Base-by-base conservation (phyloP, 2,888 invertebrate genomes). In the Ennomos quercinarius region DNA sequence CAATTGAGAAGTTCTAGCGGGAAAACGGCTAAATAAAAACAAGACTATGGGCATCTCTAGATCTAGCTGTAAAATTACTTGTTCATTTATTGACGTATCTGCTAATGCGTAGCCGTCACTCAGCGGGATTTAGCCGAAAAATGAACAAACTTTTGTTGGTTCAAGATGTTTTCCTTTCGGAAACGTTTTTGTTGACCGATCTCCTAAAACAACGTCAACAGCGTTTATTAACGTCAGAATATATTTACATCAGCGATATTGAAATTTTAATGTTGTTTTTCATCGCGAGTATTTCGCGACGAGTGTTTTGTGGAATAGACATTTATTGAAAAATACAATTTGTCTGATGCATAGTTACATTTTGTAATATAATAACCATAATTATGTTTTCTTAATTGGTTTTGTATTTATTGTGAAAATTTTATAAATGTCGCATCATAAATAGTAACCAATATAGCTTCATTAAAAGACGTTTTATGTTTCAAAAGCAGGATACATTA, bases 51-150 rank as follows among this genome's bases (percentile, higher is more conserved):
- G n/a, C n/a, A n/a, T n/a, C n/a, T n/a, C n/a, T n/a, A n/a, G n/a
- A n/a, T n/a, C n/a, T n/a, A n/a, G n/a, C 27, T 27, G 5, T 27
- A 27, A 27, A 27, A 27, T 27, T 27, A 27, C 27, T 27, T 27
- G 27, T 27, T 27, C 27, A 6, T 79, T 75, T 83, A 77, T 77
- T 78, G 77, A 78, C 76, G 75, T 72, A 59, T 66, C 69, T 68
- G 74, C 69, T 84, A 80, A 83, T 77, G 80, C 67, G 78, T 64
- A 62, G 69, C 77, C 79, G 81, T 78, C 83, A 80, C 66, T 78
- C 70, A 75, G 67, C 67, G 61, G 64, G 61, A 67, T 68, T 74
- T 63, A 61, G 64, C 61, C 64, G 54, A 64, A 66, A 68, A 68
- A 69, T 67, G 46, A 68, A 67, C 65, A 66, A 64, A 63, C 57